A percentile compares a stretch with the other conserved stretches of the same genome.
Evolutionary conservation across 2,888 invertebrate genomes (phyloP).

Genomic region (Meganola albula): DNA sequence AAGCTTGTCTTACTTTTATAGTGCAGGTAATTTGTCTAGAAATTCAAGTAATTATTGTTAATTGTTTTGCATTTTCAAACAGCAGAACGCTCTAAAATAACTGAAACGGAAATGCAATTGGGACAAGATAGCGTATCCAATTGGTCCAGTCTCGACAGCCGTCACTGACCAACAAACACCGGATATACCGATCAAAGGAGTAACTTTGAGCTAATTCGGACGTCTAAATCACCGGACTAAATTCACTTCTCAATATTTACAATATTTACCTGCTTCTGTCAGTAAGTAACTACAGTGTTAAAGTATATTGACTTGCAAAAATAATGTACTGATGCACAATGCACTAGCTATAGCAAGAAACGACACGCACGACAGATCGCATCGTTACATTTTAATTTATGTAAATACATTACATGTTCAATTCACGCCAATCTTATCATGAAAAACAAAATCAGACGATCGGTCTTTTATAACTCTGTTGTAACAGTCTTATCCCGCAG

Average conservation of each 20-base stretch:
- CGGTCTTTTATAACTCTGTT: neutral
- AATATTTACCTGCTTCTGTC: conserved; percentile 49
- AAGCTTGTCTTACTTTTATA: too few relatives aligned
- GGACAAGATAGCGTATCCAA: conserved; percentile 26
- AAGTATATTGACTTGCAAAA: conserved; percentile 7
- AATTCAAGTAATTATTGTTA: too few relatives aligned
- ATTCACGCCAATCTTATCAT: too few relatives aligned
- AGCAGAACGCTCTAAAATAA: conserved; percentile 11
- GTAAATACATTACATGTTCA: too few relatives aligned
- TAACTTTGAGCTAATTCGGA: conserved; percentile 57
- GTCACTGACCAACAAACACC: conserved; percentile 26
- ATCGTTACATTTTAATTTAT: too few relatives aligned
- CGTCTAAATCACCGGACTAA: conserved; percentile 41
- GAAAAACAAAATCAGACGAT: too few relatives aligned
- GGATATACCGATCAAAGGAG: conserved; percentile 45
- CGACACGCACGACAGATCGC: too few relatives aligned
- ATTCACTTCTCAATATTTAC: conserved; percentile 54
- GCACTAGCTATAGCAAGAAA: too few relatives aligned
- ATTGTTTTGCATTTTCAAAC: too few relatives aligned
- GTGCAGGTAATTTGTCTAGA: too few relatives aligned
- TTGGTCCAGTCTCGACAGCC: conserved; percentile 25
- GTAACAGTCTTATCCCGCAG: neutral
- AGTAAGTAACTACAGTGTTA: conserved; percentile 20
- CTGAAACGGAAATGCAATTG: conserved; percentile 20
- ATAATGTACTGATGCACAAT: too few relatives aligned